These are phyloP conservation scores for Spermophilus dauricus DNA, from an alignment of 2,113 vertebrate genomes.

Conservation along the genomic window DNA sequence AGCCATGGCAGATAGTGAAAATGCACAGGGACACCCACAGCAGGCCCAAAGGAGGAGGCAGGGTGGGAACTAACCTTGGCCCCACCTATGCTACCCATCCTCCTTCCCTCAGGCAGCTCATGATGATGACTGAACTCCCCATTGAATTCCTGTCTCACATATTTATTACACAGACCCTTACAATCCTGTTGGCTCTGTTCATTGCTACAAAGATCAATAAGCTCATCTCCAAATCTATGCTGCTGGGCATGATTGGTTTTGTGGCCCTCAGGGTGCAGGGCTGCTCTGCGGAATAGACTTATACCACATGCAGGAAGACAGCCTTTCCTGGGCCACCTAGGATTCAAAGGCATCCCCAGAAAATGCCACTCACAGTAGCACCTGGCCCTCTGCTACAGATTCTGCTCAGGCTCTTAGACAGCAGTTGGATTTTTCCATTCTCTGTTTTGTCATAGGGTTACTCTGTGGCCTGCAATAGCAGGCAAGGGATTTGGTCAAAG, in stretches of 20 bases:
- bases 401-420: not conserved
- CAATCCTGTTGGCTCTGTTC: not conserved
- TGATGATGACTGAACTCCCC: not conserved
- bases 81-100: not conserved
- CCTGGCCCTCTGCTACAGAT: not conserved
- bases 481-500: not conserved
- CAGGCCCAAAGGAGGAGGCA: fast-evolving
- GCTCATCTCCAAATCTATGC: slow-evolving; percentile 18
- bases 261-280: not conserved
- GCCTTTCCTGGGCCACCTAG: not conserved
- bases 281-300: no score
- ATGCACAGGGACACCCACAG: not conserved
- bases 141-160: slow-evolving; percentile 18
- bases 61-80: not conserved
- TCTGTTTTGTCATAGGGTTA: not conserved
- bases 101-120: not conserved
- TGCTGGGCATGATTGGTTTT: not conserved
- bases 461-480: not conserved
- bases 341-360: not conserved
- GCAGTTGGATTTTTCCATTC: not conserved
- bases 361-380: not conserved
- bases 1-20: not conserved
- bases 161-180: slow-evolving; percentile 57
- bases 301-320: fast-evolving
- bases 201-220: slow-evolving; percentile 46